These are phyloP conservation scores for Chymomyza caudatula DNA, from an alignment of 2,888 invertebrate genomes.

Conservation along the genomic window DNA sequence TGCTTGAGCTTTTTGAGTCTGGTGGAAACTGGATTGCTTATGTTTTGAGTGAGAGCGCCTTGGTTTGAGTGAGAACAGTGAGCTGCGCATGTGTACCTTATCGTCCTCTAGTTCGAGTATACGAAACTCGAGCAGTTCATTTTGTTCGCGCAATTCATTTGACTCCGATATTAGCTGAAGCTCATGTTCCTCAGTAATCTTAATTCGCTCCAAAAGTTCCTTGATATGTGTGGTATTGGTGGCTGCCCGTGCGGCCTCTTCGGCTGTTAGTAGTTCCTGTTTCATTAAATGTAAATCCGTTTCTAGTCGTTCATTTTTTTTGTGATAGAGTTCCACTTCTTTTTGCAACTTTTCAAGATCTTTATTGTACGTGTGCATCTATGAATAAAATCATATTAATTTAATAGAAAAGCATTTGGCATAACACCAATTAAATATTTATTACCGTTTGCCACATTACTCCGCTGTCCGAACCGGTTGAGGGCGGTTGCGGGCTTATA, in stretches of 20 bases:
- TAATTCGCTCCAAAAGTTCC: conserved; percentile 77
- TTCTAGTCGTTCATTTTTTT: conserved; percentile 78
- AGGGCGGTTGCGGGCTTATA: conserved; percentile 83
- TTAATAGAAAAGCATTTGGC: not conserved
- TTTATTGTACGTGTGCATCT: conserved; percentile 70
- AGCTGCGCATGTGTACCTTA: conserved; percentile 68
- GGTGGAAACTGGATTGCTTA: conserved; percentile 27
- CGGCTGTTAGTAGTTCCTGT: conserved; percentile 79
- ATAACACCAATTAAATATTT: conserved; percentile 7
- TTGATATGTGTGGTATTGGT: conserved; percentile 71
- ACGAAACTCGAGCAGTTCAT: conserved; percentile 88
- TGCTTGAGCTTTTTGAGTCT: conserved; percentile 27
- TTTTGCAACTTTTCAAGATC: conserved; percentile 77
- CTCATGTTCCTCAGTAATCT: conserved; percentile 79
- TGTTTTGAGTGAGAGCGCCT: not conserved
- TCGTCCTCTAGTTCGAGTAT: conserved; percentile 87
- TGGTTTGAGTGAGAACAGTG: not conserved
- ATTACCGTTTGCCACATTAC: conserved; percentile 78
- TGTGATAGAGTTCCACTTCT: conserved; percentile 75
- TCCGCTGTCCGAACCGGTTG: conserved; percentile 74
- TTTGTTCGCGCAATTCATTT: conserved; percentile 87
- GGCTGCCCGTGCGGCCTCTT: conserved; percentile 78
- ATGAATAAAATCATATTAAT: not conserved
- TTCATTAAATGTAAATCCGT: conserved; percentile 79
- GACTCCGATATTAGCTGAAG: conserved; percentile 83